Percentiles rank a stretch among this genome's conserved stretches.
phyloP scores from a whole-genome alignment of 2,888 invertebrate species.

The Eupelmus urozonus region DNA sequence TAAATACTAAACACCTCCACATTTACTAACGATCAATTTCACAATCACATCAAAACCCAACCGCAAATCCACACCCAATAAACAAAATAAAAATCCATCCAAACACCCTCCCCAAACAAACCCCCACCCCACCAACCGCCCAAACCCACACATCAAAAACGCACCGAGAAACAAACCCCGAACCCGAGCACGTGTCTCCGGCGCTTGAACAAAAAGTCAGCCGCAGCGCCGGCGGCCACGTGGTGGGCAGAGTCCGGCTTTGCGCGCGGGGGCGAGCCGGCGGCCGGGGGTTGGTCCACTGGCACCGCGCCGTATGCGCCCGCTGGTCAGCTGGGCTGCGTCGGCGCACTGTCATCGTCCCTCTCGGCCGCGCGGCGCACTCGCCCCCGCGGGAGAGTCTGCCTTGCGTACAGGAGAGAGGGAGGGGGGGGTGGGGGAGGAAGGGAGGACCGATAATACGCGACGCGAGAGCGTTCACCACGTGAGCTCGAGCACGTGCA shows the following conservation, averaged over 20 bases:
- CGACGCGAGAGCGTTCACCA: slow-evolving; percentile 20
- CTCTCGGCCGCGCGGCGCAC: neutral
- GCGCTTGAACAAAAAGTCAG: neutral
- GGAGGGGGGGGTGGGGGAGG: slow-evolving; percentile 10
- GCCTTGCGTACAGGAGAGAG: neutral
- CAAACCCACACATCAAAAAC: too few species aligned
- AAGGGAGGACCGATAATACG: slow-evolving; percentile 27
- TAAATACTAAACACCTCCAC: too few species aligned
- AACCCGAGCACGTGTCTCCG: neutral
- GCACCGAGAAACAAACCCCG: too few species aligned
- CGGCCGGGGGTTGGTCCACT: slow-evolving; percentile 47
- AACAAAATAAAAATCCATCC: too few species aligned
- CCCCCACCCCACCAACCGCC: too few species aligned
- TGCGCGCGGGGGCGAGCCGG: neutral
- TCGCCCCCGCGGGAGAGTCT: neutral
- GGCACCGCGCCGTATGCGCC: too few species aligned
- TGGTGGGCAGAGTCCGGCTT: too few species aligned
- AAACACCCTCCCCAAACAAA: too few species aligned
- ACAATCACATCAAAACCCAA: too few species aligned
- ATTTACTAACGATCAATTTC: too few species aligned
- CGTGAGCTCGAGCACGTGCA: slow-evolving; percentile 47
- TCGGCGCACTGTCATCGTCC: slow-evolving; percentile 34
- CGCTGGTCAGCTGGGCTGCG: neutral
- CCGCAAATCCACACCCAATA: too few species aligned
- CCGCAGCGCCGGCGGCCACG: neutral